Evolutionary conservation across 53 echinoderm and acorn worm genomes (phyloP), one percentile per base, ranked within the genome.

Genomic region (Astropecten irregularis): DNA sequence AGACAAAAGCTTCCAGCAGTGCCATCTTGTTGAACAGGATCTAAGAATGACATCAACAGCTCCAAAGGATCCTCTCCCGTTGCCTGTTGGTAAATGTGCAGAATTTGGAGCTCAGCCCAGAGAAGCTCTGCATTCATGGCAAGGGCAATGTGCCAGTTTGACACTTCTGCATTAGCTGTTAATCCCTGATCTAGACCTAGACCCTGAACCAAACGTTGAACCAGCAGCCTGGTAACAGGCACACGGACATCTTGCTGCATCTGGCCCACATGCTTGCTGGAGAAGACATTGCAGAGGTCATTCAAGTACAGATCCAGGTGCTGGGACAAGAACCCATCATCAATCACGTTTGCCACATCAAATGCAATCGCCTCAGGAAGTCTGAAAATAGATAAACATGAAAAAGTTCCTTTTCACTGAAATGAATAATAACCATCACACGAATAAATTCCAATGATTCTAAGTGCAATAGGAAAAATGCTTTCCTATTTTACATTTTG

Each of bases 251-350:
- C 48, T 16, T 23, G 50, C 21, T 58, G 21, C 59, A 60, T 61
- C 18, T 63, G 47, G 50, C 72, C 20, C 19, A 26, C 86, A 49
- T 36, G 63, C 34, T 58, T 49, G 64, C 44, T 13, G 0, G 86
- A 74, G 48, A 65, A 47, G 37, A 53, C 50, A 76, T 85, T 85
- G 49, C 76, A 85, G 1, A 85, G 47, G 26, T 85, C 86, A 34
- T 50, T 42, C 35, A 85, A 20, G 33, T 85, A 85, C 0, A 40
- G 19, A 0, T 59, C 25, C 28, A 76, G 35, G 27, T 59, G 73
- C 30, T 76, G 18, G 33, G 10, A 2, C 35, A 85, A 59, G n/a
- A 59, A 76, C 64, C 63, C 66, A 31, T 22, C 13, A 10, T 85
- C 42, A 46, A 74, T 15, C 32, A 44, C 76, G 19, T 76, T 58